These are phyloP conservation scores for Apodemus sylvaticus DNA, from an alignment of 2,113 vertebrate species.

Conservation along the genomic window DNA sequence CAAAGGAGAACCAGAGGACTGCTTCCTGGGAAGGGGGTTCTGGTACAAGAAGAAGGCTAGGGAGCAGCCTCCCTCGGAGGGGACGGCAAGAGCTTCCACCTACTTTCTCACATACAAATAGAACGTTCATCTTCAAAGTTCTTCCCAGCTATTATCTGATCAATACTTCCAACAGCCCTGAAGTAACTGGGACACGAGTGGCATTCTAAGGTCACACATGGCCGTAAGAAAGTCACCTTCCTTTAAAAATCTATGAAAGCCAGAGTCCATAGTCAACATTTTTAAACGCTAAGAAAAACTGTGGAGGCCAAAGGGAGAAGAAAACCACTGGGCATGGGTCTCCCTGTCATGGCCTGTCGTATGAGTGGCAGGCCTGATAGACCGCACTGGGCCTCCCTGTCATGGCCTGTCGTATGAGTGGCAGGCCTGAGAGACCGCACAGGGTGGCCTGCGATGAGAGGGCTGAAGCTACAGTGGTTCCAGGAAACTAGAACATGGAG, in stretches of 20 bases:
- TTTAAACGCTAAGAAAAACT: constrained; percentile 27
- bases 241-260: constrained; percentile 33
- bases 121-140: background rate
- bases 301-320: background rate
- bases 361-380: background rate
- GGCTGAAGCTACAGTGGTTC: background rate
- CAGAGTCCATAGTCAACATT: background rate
- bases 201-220: background rate
- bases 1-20: background rate
- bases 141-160: background rate
- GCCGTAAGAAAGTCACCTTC: background rate
- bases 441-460: background rate
- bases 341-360: background rate
- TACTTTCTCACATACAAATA: background rate
- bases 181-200: background rate
- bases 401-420: background rate
- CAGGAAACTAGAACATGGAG: background rate
- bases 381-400: background rate
- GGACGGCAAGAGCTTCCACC: background rate
- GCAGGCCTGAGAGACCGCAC: background rate
- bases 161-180: background rate
- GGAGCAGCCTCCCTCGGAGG: background rate
- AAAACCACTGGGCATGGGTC: background rate
- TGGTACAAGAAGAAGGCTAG: background rate
- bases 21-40: background rate